Base-by-base conservation (phyloP, 2,888 invertebrate genomes). In the Periphyllus acericola region DNA sequence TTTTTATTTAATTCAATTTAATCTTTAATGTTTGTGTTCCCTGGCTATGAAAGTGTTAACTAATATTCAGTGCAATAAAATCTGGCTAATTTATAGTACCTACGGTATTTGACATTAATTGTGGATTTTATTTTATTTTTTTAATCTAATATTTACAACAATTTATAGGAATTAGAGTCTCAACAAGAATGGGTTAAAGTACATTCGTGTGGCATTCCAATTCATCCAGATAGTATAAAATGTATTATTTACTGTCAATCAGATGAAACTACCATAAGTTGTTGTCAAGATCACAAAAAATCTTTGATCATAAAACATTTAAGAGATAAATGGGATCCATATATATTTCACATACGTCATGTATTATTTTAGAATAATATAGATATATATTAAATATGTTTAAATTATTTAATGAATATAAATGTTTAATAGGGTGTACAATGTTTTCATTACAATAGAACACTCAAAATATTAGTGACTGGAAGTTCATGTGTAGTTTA, bases 401-500 rank as follows among this genome's bases (percentile, higher is more conserved):
- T 11, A 8, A 8, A 36, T 36, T 21, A 21, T 36, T 34, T 6
- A 74, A 3, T 74, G 8, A 1, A 36, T 36, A 36, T 6, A 74
- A 81, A 91, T 91, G 74, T 52, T 72, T 75, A n/a, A 79, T 89
- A 94, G 94, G 94, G 94, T 8, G 92, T 93, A 3, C 92, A 92
- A 66, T 94, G 94, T 90, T 94, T 94, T 91, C 93, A 93, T 90
- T 90, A 92, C 71, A 93, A 93, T 19, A 91, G 92, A 1, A 90
- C 91, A 0, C 91, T 93, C 2, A 93, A 93, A 87, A 90, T 94
- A 72, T 90, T 94, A 55, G 93, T 92, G 3, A 93, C 94, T 0
- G 94, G 94, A 36, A 93, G 94, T 78, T 91, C 92, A 1, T 93
- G 94, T 90, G 93, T 93, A 11, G 92, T 94, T 8, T 92, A 94